A percentile compares a stretch with the other conserved stretches of the same genome.
phyloP scores from a whole-genome alignment of 53 echinoderm and acorn worm species.

The Paracentrotus lividus region DNA sequence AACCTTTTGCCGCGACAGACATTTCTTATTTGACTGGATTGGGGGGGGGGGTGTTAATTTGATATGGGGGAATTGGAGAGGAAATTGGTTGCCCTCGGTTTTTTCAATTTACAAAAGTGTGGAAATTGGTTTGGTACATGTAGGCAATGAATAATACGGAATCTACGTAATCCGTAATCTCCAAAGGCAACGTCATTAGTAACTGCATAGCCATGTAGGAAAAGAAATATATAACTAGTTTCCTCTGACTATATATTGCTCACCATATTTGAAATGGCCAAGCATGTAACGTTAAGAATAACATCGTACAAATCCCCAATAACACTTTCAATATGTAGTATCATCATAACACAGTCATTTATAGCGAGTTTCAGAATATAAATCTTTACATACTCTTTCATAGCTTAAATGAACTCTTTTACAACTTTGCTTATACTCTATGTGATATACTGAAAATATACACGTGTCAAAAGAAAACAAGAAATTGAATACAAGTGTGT shows the following conservation, averaged over 20 bases:
- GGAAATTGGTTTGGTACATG: not conserved
- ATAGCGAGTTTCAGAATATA: slow-evolving; percentile 41
- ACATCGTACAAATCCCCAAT: not conserved
- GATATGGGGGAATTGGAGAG: not conserved
- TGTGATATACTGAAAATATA: slow-evolving; percentile 58
- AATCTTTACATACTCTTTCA: slow-evolving; percentile 53
- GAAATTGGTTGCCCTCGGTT: not conserved
- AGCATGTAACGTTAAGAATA: not conserved
- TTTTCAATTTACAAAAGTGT: not conserved
- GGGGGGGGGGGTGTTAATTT: not conserved
- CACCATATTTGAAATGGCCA: not conserved
- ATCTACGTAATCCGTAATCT: not conserved
- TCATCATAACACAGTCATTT: no score
- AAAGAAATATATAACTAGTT: not conserved
- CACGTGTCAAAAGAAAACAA: slow-evolving; percentile 47
- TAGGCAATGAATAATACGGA: slow-evolving; percentile 17
- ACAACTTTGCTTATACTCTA: slow-evolving; percentile 55
- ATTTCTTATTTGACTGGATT: not conserved
- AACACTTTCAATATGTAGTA: slow-evolving; percentile 35
- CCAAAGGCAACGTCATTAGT: slow-evolving; percentile 1
- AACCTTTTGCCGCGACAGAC: not conserved
- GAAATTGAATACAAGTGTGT: slow-evolving; percentile 52
- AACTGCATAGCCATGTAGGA: not conserved
- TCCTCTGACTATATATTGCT: not conserved
- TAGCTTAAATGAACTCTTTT: slow-evolving; percentile 47